phyloP scores from a whole-genome alignment of 1,140 invertebrate genomes.

The Heliconius eleuchia region DNA sequence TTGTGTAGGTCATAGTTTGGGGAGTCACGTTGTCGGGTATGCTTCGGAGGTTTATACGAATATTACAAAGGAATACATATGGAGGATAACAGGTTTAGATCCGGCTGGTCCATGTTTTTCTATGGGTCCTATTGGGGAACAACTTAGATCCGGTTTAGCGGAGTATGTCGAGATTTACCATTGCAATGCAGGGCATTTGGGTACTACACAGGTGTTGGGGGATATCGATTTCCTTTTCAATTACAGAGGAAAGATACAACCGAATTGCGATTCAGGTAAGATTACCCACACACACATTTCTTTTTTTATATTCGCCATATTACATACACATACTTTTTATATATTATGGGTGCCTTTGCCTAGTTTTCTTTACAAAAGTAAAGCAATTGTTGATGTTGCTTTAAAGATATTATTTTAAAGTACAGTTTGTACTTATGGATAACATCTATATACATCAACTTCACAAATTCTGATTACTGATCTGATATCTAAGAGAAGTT shows the following conservation, averaged over 20 bases:
- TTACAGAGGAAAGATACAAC: slow-evolving; percentile 39
- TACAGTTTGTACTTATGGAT: too few species aligned
- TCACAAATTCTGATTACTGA: too few species aligned
- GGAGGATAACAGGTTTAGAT: slow-evolving; percentile 39
- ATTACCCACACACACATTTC: not conserved
- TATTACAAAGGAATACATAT: slow-evolving; percentile 19
- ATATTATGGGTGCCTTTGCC: too few species aligned
- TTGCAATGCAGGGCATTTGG: slow-evolving; percentile 43
- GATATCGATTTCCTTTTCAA: slow-evolving; percentile 43
- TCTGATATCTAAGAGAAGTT: too few species aligned
- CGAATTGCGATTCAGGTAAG: slow-evolving; percentile 37
- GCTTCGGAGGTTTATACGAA: slow-evolving; percentile 32
- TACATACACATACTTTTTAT: too few species aligned
- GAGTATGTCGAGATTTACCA: slow-evolving; percentile 45
- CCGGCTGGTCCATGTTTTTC: slow-evolving; percentile 45
- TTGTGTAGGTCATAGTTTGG: slow-evolving; percentile 41
- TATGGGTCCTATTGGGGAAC: slow-evolving; percentile 25
- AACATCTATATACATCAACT: too few species aligned
- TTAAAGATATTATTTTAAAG: too few species aligned
- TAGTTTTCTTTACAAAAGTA: too few species aligned
- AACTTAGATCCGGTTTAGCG: slow-evolving; percentile 38
- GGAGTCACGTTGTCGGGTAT: slow-evolving; percentile 42
- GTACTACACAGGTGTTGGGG: slow-evolving; percentile 30
- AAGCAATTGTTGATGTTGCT: too few species aligned
- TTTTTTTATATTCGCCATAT: too few species aligned